Conservation (phyloP, 2,888 invertebrate genomes). For the Zonitis immaculata region DNA sequence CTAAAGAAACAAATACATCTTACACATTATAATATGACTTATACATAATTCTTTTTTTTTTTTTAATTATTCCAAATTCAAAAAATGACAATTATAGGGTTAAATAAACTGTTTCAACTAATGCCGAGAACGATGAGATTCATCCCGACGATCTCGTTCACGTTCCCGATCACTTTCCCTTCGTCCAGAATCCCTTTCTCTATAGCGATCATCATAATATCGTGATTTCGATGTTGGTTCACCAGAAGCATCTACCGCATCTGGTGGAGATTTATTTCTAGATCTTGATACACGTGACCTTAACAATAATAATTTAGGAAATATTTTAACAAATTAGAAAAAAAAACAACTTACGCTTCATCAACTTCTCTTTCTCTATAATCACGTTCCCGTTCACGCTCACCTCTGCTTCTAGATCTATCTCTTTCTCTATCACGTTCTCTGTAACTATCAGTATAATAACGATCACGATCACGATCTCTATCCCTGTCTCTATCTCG, state of each 20-base stretch:
- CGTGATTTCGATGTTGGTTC: slow-evolving; percentile 52
- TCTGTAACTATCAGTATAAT: slow-evolving; percentile 51
- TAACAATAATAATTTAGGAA: background rate
- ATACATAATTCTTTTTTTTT: slow-evolving; percentile 1
- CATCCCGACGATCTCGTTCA: slow-evolving; percentile 63
- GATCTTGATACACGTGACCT: slow-evolving; percentile 45
- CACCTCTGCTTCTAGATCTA: slow-evolving; percentile 78
- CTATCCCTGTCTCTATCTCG: slow-evolving; percentile 53
- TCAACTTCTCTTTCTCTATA: slow-evolving; percentile 74
- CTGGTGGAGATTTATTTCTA: slow-evolving; percentile 60
- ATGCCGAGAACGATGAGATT: slow-evolving; percentile 68
- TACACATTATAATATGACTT: slow-evolving; percentile 1
- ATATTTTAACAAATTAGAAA: too few relatives aligned
- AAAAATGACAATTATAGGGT: background rate
- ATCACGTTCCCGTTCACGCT: slow-evolving; percentile 60
- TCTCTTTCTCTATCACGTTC: slow-evolving; percentile 62
- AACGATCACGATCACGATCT: slow-evolving; percentile 52
- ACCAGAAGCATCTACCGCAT: slow-evolving; percentile 47
- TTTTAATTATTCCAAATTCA: slow-evolving; percentile 8
- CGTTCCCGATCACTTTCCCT: slow-evolving; percentile 62
- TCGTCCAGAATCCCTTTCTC: slow-evolving; percentile 53
- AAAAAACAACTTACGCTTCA: slow-evolving; percentile 68
- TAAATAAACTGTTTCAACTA: slow-evolving; percentile 38
- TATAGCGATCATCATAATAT: slow-evolving; percentile 85
- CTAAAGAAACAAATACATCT: background rate